Conservation (phyloP, 2,113 vertebrate species). For the Canis aureus region DNA sequence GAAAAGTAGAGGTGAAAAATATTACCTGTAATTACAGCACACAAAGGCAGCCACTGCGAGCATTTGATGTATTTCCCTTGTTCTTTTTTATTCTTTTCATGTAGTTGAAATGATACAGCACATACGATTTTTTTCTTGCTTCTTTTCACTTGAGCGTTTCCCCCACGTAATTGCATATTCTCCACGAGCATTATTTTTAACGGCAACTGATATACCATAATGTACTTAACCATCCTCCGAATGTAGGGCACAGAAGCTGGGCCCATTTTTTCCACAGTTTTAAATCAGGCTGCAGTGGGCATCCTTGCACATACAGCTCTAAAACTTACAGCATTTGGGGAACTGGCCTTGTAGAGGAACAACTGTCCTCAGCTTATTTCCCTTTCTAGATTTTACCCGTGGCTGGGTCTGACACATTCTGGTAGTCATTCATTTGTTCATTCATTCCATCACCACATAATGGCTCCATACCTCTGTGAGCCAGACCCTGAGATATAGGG, state of each 20-base stretch:
- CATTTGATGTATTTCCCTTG: constrained; percentile 35
- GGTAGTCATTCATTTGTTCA: constrained; percentile 54
- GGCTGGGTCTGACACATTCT: constrained; percentile 41
- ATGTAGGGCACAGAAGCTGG: not conserved
- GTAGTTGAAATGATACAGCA: constrained; percentile 55
- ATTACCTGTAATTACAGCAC: constrained; percentile 44
- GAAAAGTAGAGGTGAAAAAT: constrained; percentile 55
- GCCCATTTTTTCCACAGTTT: not conserved
- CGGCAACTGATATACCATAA: not conserved
- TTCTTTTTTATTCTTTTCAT: constrained; percentile 54
- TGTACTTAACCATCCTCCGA: constrained; percentile 14
- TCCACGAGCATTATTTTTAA: constrained; percentile 40
- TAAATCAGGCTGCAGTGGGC: constrained; percentile 10
- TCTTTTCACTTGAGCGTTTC: constrained; percentile 52
- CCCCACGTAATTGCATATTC: constrained; percentile 51
- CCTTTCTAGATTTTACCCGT: constrained; percentile 43
- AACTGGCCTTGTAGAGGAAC: constrained; percentile 10
- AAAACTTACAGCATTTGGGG: not conserved
- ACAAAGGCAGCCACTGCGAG: not conserved
- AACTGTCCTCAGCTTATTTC: constrained; percentile 38
- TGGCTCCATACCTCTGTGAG: constrained; percentile 37
- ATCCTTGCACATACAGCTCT: not conserved
- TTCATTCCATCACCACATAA: constrained; percentile 29
- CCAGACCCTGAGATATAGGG: constrained; percentile 7
- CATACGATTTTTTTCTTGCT: not conserved